Percentiles rank a stretch among this genome's conserved stretches.
Conservation (phyloP, 2,113 vertebrate genomes). For the Conger conger region DNA sequence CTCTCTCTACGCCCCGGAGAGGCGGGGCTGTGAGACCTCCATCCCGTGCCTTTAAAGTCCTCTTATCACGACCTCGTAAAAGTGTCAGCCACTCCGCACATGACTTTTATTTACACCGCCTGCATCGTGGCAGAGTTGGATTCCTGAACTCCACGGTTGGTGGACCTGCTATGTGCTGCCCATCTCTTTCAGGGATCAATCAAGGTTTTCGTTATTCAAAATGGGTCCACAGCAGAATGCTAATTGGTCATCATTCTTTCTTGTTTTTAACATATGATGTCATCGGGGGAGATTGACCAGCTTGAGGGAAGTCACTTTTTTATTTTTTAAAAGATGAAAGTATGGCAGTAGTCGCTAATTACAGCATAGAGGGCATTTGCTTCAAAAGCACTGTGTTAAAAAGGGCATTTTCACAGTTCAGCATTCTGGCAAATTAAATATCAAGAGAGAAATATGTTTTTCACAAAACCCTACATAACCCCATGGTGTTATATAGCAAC, state of each 20-base stretch:
- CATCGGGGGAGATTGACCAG: neutral
- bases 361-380: neutral
- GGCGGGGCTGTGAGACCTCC: neutral
- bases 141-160: neutral
- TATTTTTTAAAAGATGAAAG: neutral
- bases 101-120: neutral
- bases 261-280: neutral
- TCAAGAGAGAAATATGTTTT: neutral
- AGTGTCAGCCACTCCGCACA: neutral
- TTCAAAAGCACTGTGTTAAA: neutral
- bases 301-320: conserved; percentile 1
- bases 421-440: neutral
- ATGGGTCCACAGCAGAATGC: no score
- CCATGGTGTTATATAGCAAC: neutral
- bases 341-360: neutral
- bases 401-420: neutral
- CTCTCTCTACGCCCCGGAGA: neutral
- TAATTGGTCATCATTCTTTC: neutral
- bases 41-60: neutral
- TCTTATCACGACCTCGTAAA: neutral
- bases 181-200: no score
- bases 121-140: neutral
- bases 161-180: no score
- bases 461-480: neutral
- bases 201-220: no score